Evolutionary conservation across 2,888 invertebrate genomes (phyloP), one percentile per base, ranked within the genome.

Genomic region (Hetaerina titia): DNA sequence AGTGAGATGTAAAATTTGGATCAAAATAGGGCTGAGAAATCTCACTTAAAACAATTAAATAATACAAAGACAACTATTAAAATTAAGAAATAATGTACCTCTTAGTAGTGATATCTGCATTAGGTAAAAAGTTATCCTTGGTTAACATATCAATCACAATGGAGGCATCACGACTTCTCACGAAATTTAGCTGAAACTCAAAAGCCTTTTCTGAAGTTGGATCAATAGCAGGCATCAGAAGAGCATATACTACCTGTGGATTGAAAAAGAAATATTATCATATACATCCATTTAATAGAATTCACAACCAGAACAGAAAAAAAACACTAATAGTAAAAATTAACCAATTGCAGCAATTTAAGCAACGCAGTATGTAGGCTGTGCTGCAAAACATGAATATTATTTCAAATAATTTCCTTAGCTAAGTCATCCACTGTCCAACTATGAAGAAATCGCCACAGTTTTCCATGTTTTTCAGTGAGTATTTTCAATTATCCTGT

Each of bases 151-250:
- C 98, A 60, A 99, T 97, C 95, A 98, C 98, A 94, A 98, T 97
- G 95, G 98, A 97, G 1, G 98, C 97, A 95, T 98, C 97, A 8
- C 98, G 98, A 95, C 98, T 98, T 95, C 97, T 97, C 96, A 98
- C 97, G 96, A 98, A 98, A 96, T 97, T 97, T 96, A 97, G 97
- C 96, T 98, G 98, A 96, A 98, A 98, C 96, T 98, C 98, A 96
- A 97, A 98, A 8, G 98, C 97, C 96, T 98, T 98, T 89, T 98
- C 98, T 2, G 98, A 98, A 96, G 98, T 97, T 2, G 98, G 98
- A 96, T 98, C 98, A 15, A 98, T 97, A 13, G 99, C 99, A 22
- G 99, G 99, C 98, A 99, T 98, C 95, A 99, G 97, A 96, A 99
- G 97, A 95, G 99, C 98, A 97, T 99, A 99, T 95, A 99, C 97